Evolutionary conservation across 2,113 vertebrate genomes (phyloP), one percentile per base, ranked within the genome.

Genomic region (Gallinago paraguaiae): DNA sequence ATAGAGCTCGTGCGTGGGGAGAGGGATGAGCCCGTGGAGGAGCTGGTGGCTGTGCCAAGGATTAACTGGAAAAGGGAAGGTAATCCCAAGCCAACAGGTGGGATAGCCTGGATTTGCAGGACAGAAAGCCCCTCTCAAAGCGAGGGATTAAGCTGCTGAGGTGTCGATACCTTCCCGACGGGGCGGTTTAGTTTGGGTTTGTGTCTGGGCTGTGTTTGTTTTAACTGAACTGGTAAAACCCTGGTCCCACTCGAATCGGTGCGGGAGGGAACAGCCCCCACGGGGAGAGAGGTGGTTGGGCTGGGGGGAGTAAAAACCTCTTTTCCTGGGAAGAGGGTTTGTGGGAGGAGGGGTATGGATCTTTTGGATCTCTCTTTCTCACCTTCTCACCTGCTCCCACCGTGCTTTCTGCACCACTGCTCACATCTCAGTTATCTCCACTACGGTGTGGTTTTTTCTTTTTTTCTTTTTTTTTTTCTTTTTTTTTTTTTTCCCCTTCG

Each of bases 211-310:
- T 39, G 8, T 25, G 37, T 13, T 87, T 75, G 8, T 50, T 82
- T 59, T 30, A 51, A 45, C 18, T 20, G 13, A 14, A 17, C 0
- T 1, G 17, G 13, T 64, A 60, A 79, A 89, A 76, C 75, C 81
- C 35, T 14, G 18, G 14, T 53, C 77, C 27, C 1, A 2, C 14
- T 76, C 53, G 65, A 93, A 41, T 2, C 4, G 22, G 33, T 45
- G 27, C 11, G 0, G 0, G 61, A 68, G 28, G 4, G 28, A 76
- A 25, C 14, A 72, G 53, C 18, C 33, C 2, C 2, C 1, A 2
- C 6, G 18, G 22, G 60, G 35, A 37, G 53, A 28, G 17, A 39
- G 13, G 18, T 23, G 13, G 13, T 28, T 54, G 31, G 63, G 46
- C 19, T 13, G 41, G 18, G 23, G 63, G 59, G 39, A 39, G 39